These are phyloP conservation scores for Barbus barbus DNA, from an alignment of 2,113 vertebrate genomes.

Conservation along the genomic window DNA sequence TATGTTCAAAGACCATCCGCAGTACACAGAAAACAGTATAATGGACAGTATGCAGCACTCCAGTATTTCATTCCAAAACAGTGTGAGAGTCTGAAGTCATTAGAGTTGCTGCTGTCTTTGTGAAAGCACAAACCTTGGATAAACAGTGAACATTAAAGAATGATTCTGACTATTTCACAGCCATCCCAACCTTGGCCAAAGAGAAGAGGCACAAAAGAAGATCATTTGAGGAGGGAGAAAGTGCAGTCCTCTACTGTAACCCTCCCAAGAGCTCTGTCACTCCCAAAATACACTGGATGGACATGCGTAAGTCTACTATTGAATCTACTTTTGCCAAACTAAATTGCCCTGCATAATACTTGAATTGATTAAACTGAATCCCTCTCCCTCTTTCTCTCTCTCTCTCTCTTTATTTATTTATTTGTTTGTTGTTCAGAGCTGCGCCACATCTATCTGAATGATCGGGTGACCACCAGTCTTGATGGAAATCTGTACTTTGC, in stretches of 20 bases:
- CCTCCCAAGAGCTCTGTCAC: conserved; percentile 77
- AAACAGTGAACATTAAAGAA: no score
- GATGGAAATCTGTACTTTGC: conserved; percentile 87
- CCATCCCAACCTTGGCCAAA: conserved; percentile 79
- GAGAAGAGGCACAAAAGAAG: conserved; percentile 61
- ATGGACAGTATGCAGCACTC: no score
- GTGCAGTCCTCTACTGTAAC: conserved; percentile 78
- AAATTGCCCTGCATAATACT: background rate
- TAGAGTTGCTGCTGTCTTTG: background rate
- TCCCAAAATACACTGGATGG: conserved; percentile 78
- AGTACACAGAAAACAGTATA: no score
- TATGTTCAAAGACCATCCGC: no score
- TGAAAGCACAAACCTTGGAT: background rate
- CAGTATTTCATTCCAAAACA: no score
- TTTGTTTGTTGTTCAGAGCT: conserved; percentile 64
- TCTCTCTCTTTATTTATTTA: background rate
- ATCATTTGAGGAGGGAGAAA: conserved; percentile 72
- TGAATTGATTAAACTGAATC: background rate
- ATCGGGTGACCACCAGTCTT: conserved; percentile 79
- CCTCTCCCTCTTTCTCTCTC: no score
- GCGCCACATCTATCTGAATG: conserved; percentile 78
- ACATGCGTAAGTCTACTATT: conserved; percentile 64
- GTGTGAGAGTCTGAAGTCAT: no score
- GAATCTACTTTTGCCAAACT: no score
- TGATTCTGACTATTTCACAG: conserved; percentile 63